Evolutionary conservation across 2,888 invertebrate species (phyloP), one percentile per base, ranked within the genome.

Genomic region (Cephus spinipes): DNA sequence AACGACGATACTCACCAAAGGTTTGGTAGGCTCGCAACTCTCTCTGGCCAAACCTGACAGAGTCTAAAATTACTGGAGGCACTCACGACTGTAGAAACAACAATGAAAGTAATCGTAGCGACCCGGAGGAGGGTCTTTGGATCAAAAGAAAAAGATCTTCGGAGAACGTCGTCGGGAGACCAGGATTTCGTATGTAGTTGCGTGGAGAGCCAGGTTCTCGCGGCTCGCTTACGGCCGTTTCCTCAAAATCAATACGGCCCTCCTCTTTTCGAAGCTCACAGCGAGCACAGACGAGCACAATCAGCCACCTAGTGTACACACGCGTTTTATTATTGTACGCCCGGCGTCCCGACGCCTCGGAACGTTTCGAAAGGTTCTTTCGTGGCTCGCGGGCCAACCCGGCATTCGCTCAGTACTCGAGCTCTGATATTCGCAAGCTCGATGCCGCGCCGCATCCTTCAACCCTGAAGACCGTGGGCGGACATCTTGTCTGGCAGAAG

Each of bases 401-500:
- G 71, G 71, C 32, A 32, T 71, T 71, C 71, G 71, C 71, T 71
- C 71, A 33, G 71, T 33, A 71, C 12, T 71, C 71, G 71, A 31
- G 71, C 55, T 55, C 32, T 15, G 71, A 33, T 31, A 71, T 71
- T 81, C 79, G 77, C 76, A 80, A 74, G 83, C 83, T 82, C 84
- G 82, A 83, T 83, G 82, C 78, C 85, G 82, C 84, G 82, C 83
- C 84, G 86, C 86, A 82, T 85, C 69, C 30, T 73, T 78, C 78
- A 78, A 76, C 78, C 78, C 78, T 73, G 73, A 73, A 68, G 75
- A 78, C 75, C 75, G 84, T 82, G 86, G 87, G 85, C 88, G 87
- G 88, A 89, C 89, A 89, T 89, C 84, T 89, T 89, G 87, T 84
- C 82, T 81, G 82, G 75, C 74, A 77, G 74, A 71, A 86, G 78